A percentile compares a stretch with the other conserved stretches of the same genome.
Conservation (phyloP, 2,113 vertebrate species). For the Panthera uncia region DNA sequence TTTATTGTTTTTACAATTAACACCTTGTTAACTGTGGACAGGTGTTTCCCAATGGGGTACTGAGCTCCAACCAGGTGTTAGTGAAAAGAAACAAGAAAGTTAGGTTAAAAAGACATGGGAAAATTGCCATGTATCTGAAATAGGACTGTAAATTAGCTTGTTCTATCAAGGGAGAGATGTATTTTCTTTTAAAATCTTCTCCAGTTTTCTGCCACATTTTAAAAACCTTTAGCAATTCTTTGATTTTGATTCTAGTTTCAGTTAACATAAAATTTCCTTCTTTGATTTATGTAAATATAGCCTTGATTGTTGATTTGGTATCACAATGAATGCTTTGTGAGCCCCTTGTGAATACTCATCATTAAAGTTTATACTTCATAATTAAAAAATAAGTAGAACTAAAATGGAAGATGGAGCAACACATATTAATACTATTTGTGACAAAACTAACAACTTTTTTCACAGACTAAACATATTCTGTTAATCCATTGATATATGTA, state of each 20-base stretch:
- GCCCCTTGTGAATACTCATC: not conserved
- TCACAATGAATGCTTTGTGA: not conserved
- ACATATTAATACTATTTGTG: not conserved
- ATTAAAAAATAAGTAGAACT: not conserved
- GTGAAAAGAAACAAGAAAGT: constrained; percentile 66
- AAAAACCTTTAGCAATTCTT: constrained; percentile 36
- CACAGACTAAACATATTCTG: not conserved
- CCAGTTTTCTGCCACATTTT: not conserved
- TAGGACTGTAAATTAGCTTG: constrained; percentile 51
- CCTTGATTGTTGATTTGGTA: constrained; percentile 2
- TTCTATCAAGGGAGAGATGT: not conserved
- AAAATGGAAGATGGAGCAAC: not conserved
- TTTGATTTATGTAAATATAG: not conserved
- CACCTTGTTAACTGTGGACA: constrained; percentile 65
- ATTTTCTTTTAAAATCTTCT: constrained; percentile 26
- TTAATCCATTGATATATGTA: not conserved
- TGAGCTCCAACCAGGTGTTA: constrained; percentile 59
- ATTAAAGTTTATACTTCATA: not conserved
- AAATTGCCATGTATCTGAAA: constrained; percentile 54
- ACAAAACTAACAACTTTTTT: not conserved
- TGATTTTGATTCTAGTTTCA: constrained; percentile 48
- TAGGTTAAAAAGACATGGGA: constrained; percentile 50
- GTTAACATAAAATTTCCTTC: constrained; percentile 28
- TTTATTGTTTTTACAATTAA: constrained; percentile 61
- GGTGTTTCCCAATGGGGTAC: constrained; percentile 50